Base-by-base conservation (phyloP, 2,113 vertebrate species). In the Glaucomys volans region DNA sequence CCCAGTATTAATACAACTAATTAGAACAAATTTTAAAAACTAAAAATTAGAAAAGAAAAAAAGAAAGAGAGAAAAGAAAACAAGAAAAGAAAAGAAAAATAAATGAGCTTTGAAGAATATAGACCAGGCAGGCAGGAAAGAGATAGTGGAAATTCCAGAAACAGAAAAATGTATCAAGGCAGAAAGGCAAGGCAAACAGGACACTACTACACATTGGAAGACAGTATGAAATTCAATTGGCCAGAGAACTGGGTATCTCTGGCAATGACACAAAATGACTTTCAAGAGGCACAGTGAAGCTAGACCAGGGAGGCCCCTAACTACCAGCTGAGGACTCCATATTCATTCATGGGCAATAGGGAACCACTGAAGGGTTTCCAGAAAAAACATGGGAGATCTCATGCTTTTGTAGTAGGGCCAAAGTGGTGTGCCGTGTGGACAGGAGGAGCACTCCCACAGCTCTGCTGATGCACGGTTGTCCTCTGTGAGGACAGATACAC, bases 261-360 rank as follows among this genome's bases (percentile, higher is more conserved):
- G 37, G n/a, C 24, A 74, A 50, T 8, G 20, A 59, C 1, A 13
- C 75, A 77, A 81, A 50, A 37, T 18, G 26, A 85, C 20, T 28
- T 80, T 66, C 11, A 1, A 44, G 42, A 32, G 83, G 44, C 14
- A 32, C 6, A 6, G 22, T 18, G 77, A 67, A 40, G 79, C 28
- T 7, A 10, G 64, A 37, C 20, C 24, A 1, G 26, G 44, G 47
- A 93, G 50, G 17, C 3, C 18, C 26, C 40, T 42, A 59, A 54
- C 37, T 0, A 0, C 24, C 44, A 3, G 12, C 32, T 5, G 9
- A 44, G 62, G 57, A 64, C 30, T 0, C 62, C 10, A 2, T 3
- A 28, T 35, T 75, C 62, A 28, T 40, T 64, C 42, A 22, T 4
- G n/a, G 87, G 59, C 30, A 30, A 2, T 0, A 2, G 17, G 77